These are phyloP conservation scores for Smittia sp. DNA, from an alignment of 2,888 invertebrate genomes.

Conservation along the genomic window DNA sequence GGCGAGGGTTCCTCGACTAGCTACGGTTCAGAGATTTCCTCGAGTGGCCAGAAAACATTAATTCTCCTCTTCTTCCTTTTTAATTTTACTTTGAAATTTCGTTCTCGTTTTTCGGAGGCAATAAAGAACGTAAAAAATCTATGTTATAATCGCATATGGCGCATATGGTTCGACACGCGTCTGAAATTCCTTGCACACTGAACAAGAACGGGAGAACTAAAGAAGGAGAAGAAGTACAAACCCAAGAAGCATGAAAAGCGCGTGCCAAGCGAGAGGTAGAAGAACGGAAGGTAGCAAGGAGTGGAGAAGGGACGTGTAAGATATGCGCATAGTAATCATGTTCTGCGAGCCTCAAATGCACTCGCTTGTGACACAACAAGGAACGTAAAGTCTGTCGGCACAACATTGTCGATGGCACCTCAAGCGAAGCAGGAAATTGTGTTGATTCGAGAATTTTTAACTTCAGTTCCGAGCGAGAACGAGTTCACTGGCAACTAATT, in stretches of 20 bases:
- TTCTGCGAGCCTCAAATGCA: constrained; percentile 17
- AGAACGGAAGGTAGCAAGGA: constrained; percentile 12
- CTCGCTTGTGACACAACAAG: constrained; percentile 34
- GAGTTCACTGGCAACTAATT: constrained; percentile 33
- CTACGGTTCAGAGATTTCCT: constrained; percentile 34
- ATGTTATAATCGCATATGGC: constrained; percentile 40
- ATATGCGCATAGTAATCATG: constrained; percentile 38
- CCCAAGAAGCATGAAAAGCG: constrained; percentile 19
- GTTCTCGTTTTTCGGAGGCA: constrained; percentile 1
- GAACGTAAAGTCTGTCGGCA: background rate
- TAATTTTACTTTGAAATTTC: background rate
- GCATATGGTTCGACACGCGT: constrained; percentile 41
- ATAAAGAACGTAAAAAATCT: constrained; percentile 20
- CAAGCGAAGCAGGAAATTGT: background rate
- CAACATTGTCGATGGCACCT: background rate
- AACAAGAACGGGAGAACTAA: background rate
- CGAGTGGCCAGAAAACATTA: constrained; percentile 11
- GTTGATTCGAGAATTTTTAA: background rate
- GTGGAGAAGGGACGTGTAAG: constrained; percentile 10
- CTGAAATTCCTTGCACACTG: constrained; percentile 30
- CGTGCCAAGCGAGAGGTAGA: constrained; percentile 36
- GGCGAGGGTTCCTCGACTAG: background rate
- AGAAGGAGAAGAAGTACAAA: constrained; percentile 9
- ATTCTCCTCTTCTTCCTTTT: background rate
- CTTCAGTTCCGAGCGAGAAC: background rate